Evolutionary conservation across 2,113 vertebrate species (phyloP).

Genomic region (Scomber japonicus): DNA sequence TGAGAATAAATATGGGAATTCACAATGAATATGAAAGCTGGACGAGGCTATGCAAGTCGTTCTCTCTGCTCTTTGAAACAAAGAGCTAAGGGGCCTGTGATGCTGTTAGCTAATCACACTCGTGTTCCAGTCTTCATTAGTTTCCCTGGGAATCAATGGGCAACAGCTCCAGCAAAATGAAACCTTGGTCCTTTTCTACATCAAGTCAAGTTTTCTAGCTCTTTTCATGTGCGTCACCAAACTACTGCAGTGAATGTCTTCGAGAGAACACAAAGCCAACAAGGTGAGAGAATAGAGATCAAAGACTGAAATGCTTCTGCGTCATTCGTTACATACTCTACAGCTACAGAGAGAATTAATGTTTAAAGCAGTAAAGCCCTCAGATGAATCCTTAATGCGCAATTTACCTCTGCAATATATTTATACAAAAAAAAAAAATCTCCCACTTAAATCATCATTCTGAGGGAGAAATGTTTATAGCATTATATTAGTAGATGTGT

Average conservation of each 20-base stretch:
- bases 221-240: not conserved
- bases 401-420: no score
- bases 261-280: not conserved
- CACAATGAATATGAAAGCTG: not conserved
- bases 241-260: constrained; percentile 1
- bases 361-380: no score
- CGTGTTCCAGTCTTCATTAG: constrained; percentile 32
- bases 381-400: no score
- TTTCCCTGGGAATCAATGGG: constrained; percentile 38
- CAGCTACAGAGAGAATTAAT: no score
- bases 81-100: constrained; percentile 14
- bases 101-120: constrained; percentile 35
- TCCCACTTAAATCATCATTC: no score
- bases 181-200: not conserved
- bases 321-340: not conserved
- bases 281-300: not conserved
- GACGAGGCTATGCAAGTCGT: not conserved
- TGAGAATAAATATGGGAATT: not conserved
- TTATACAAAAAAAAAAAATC: no score
- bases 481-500: no score
- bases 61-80: constrained; percentile 10
- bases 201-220: not conserved
- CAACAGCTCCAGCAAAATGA: constrained; percentile 23
- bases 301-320: not conserved
- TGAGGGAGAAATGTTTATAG: no score